These are phyloP conservation scores for Poliocrania exsul DNA, from an alignment of 2,797 vertebrate genomes.

Conservation along the genomic window DNA sequence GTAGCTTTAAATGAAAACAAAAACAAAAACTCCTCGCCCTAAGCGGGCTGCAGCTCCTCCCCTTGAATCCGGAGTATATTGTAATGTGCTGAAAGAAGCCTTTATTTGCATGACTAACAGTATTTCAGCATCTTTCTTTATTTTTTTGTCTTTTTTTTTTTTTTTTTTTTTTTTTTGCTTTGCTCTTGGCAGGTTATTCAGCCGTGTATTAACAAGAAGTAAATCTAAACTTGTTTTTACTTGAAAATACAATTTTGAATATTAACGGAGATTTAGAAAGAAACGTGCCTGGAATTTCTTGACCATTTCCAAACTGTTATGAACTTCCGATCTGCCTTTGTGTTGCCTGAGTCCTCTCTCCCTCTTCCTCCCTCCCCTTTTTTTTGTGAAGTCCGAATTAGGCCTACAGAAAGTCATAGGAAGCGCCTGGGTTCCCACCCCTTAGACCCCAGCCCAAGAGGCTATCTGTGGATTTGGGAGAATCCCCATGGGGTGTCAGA, in stretches of 20 bases:
- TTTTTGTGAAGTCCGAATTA: neutral
- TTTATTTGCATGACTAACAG: conserved; percentile 73
- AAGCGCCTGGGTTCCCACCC: neutral
- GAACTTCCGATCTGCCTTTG: conserved; percentile 68
- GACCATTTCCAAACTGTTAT: conserved; percentile 63
- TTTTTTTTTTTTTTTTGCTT: neutral
- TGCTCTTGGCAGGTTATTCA: conserved; percentile 71
- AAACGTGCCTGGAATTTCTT: conserved; percentile 73
- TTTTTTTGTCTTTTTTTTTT: neutral
- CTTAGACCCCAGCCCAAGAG: neutral
- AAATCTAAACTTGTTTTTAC: conserved; percentile 80
- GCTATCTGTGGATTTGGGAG: neutral
- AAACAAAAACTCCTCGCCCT: conserved; percentile 86
- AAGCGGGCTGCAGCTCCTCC: conserved; percentile 85
- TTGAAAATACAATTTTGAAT: conserved; percentile 78
- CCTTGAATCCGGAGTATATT: conserved; percentile 85
- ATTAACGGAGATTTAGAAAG: conserved; percentile 56
- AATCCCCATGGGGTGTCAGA: neutral
- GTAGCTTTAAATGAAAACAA: conserved; percentile 82
- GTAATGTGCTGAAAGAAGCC: conserved; percentile 79
- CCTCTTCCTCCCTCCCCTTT: neutral
- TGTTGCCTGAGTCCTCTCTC: neutral
- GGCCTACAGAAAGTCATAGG: neutral
- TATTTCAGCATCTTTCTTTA: conserved; percentile 53
- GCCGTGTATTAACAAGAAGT: conserved; percentile 60